Conservation (phyloP, 2,797 vertebrate genomes). For the Tarsius wallacei region DNA sequence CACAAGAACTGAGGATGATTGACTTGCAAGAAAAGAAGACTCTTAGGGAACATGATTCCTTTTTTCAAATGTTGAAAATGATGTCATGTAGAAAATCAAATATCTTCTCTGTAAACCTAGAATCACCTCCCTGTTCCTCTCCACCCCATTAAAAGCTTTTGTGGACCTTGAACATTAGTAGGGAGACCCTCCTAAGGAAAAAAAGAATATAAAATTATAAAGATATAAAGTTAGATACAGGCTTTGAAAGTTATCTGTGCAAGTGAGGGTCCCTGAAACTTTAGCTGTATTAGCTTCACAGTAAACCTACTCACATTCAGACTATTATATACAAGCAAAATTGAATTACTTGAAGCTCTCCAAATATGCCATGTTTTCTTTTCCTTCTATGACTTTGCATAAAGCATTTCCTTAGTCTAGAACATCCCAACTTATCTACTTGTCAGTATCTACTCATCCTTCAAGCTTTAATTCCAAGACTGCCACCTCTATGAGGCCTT, state of each 20-base stretch:
- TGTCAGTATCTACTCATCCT: not conserved
- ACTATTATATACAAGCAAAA: not conserved
- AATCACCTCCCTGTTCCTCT: not conserved
- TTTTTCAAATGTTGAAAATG: not conserved
- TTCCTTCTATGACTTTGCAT: not conserved
- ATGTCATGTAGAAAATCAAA: not conserved
- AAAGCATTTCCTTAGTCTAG: not conserved
- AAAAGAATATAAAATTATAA: not conserved
- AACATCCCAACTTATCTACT: not conserved
- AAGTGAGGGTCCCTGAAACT: not conserved
- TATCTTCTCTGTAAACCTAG: not conserved
- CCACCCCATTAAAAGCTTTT: constrained; percentile 12
- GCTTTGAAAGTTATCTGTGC: not conserved
- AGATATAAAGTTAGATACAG: not conserved
- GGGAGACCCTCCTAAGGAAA: not conserved
- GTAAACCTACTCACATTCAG: not conserved
- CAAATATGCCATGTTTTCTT: not conserved
- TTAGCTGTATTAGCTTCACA: not conserved
- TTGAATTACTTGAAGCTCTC: not conserved
- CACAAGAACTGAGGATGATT: not conserved
- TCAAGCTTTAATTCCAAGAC: constrained; percentile 15
- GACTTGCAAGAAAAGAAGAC: not conserved
- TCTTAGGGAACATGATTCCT: not conserved
- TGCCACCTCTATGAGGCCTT: not conserved
- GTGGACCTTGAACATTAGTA: not conserved